phyloP scores from a whole-genome alignment of 1,140 invertebrate species.

The Caerostris darwini region DNA sequence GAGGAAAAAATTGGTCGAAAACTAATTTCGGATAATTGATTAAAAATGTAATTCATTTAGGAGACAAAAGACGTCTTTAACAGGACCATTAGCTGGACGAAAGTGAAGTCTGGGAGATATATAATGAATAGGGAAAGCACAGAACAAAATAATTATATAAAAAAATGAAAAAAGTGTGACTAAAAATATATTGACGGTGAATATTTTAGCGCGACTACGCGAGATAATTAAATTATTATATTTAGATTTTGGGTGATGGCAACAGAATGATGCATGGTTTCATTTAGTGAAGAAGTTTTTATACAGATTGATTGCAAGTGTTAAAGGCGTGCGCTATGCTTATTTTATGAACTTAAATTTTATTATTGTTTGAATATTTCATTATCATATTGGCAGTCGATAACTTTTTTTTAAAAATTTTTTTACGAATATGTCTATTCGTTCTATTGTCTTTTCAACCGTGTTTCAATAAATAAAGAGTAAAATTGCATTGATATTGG shows the following conservation, averaged over 20 bases:
- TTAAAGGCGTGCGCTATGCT: neutral
- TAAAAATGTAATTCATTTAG: slow-evolving; percentile 67
- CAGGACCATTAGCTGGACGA: slow-evolving; percentile 6
- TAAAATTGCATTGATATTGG: too few relatives aligned
- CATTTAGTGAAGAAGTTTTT: slow-evolving; percentile 20
- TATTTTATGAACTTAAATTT: neutral
- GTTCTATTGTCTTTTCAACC: too few relatives aligned
- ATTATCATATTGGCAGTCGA: neutral
- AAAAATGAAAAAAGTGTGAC: slow-evolving; percentile 14
- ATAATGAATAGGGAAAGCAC: slow-evolving; percentile 33
- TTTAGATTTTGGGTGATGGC: slow-evolving; percentile 27
- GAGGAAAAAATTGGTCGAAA: neutral
- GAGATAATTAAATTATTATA: slow-evolving; percentile 71
- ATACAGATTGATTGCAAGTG: neutral
- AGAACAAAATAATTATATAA: slow-evolving; percentile 43
- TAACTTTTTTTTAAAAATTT: too few relatives aligned
- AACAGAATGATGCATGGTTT: slow-evolving; percentile 37
- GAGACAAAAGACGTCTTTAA: slow-evolving; percentile 33
- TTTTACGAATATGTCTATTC: too few relatives aligned
- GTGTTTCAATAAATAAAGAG: too few relatives aligned
- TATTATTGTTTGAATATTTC: neutral
- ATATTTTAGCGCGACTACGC: slow-evolving; percentile 48
- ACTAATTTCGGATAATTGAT: slow-evolving; percentile 65
- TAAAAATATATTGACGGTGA: slow-evolving; percentile 55
- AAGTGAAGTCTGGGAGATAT: neutral